Evolutionary conservation across 2,888 invertebrate species (phyloP).

Genomic region (Podabrus alpinus): DNA sequence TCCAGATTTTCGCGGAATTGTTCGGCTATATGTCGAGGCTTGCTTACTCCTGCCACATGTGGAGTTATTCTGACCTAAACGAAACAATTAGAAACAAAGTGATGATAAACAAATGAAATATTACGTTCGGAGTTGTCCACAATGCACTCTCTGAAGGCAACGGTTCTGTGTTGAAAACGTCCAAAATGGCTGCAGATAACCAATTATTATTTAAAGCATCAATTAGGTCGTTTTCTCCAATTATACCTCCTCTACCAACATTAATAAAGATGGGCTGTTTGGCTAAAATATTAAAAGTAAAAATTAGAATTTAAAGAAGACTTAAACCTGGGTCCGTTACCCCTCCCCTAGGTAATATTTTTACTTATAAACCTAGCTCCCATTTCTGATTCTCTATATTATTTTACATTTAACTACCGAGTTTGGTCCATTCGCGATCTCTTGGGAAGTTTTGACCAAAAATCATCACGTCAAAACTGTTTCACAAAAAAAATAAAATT

Average conservation of each 20-base stretch:
- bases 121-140: constrained; percentile 59
- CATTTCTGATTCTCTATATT: too few species aligned
- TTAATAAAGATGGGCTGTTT: constrained; percentile 61
- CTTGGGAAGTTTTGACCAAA: too few species aligned
- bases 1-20: constrained; percentile 56
- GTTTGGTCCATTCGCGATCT: neutral
- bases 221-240: constrained; percentile 58
- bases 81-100: neutral
- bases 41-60: constrained; percentile 54
- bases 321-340: too few species aligned
- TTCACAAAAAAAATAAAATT: too few species aligned
- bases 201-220: constrained; percentile 59
- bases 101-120: neutral
- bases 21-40: constrained; percentile 54
- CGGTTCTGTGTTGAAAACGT: constrained; percentile 63
- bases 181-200: constrained; percentile 61
- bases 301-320: neutral
- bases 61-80: constrained; percentile 56
- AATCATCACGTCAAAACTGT: too few species aligned
- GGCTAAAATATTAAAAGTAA: constrained; percentile 29
- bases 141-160: constrained; percentile 55
- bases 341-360: too few species aligned
- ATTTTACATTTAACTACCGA: too few species aligned
- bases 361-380: too few species aligned
- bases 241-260: constrained; percentile 62